These are phyloP conservation scores for Lysiphlebus fabarum DNA, from an alignment of 1,140 invertebrate genomes.

Conservation along the genomic window DNA sequence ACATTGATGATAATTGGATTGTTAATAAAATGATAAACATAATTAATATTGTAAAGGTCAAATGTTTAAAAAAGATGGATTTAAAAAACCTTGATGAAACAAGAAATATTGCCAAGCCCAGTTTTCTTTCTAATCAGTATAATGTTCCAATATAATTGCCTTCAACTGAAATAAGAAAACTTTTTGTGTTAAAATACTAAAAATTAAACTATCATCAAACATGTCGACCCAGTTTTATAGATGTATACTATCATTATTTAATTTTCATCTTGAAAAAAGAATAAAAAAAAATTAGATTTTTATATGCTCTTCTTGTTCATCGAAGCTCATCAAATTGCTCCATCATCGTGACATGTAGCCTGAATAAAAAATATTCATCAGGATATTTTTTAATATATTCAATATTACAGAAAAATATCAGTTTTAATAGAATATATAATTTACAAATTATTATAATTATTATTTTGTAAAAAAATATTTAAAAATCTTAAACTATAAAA, in stretches of 20 bases:
- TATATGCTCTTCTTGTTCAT: slow-evolving; percentile 11
- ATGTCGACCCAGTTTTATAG: background rate
- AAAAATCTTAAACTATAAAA: too few relatives aligned
- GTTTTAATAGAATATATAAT: too few relatives aligned
- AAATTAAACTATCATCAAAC: slow-evolving; percentile 8
- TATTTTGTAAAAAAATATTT: too few relatives aligned
- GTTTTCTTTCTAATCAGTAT: slow-evolving; percentile 49
- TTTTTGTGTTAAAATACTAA: slow-evolving; percentile 1
- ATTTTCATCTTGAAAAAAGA: too few relatives aligned
- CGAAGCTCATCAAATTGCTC: slow-evolving; percentile 2
- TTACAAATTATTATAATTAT: too few relatives aligned
- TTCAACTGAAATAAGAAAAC: slow-evolving; percentile 1
- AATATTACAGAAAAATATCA: too few relatives aligned
- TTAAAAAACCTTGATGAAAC: slow-evolving; percentile 10
- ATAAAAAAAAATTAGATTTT: too few relatives aligned
- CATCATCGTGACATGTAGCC: slow-evolving; percentile 14
- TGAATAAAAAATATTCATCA: slow-evolving; percentile 6
- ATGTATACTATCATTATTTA: background rate
- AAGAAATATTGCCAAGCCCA: slow-evolving; percentile 42
- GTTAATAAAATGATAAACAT: too few relatives aligned
- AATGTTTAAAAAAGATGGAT: slow-evolving; percentile 8
- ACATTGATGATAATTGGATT: too few relatives aligned
- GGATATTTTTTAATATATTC: background rate
- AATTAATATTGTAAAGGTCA: slow-evolving; percentile 21
- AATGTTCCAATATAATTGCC: slow-evolving; percentile 50